Evolutionary conservation across 2,888 invertebrate species (phyloP).

Genomic region (Listrodromus nycthemerus): DNA sequence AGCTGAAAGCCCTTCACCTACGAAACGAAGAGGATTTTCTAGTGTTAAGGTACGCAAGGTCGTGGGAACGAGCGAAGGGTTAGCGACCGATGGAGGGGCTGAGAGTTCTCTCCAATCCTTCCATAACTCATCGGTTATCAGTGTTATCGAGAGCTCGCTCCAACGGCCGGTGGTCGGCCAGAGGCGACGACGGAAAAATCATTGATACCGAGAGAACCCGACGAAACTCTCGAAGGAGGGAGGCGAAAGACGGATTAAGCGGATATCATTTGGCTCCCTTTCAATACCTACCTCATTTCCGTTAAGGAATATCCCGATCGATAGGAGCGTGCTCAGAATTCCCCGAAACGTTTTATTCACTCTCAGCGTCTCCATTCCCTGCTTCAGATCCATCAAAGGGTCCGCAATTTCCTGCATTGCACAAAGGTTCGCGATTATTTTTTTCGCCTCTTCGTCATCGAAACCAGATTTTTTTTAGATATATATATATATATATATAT

Average conservation of each 20-base stretch:
- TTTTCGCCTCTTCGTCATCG: constrained; percentile 2
- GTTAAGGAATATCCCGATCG: constrained; percentile 98
- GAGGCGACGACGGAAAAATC: not conserved
- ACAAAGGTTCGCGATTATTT: constrained; percentile 50
- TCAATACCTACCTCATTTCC: constrained; percentile 88
- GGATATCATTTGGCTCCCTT: constrained; percentile 81
- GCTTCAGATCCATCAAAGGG: constrained; percentile 99
- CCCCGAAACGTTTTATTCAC: constrained; percentile 97
- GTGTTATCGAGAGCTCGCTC: constrained; percentile 6
- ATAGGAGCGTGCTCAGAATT: constrained; percentile 96
- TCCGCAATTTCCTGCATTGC: constrained; percentile 96
- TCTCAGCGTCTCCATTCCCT: constrained; percentile 96
- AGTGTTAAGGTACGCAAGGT: constrained; percentile 23
- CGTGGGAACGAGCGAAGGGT: constrained; percentile 3
- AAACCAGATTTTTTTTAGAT: constrained; percentile 23
- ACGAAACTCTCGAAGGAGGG: not conserved
- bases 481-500: not conserved
- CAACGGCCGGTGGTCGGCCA: constrained; percentile 7
- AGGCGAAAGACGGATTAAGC: constrained; percentile 72
- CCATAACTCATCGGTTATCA: constrained; percentile 4
- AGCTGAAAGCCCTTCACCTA: constrained; percentile 98
- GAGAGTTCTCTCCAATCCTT: constrained; percentile 1
- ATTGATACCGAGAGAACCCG: constrained; percentile 5
- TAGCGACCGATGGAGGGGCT: constrained; percentile 4
- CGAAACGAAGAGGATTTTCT: constrained; percentile 63